These are phyloP conservation scores for Flexamia atlantica DNA, from an alignment of 2,888 invertebrate genomes.

Conservation along the genomic window DNA sequence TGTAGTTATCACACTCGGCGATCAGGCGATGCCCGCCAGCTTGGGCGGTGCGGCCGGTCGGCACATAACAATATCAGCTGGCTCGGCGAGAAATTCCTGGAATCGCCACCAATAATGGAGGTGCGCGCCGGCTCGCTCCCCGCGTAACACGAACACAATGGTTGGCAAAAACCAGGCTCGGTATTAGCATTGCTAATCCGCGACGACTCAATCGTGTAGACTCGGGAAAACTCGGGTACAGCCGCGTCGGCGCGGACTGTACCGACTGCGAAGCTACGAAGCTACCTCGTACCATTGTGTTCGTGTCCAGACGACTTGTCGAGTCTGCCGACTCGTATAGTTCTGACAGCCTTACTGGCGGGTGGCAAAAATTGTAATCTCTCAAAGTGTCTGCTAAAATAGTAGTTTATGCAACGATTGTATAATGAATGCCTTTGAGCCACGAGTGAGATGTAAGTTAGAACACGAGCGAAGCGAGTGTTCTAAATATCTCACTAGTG, in stretches of 20 bases:
- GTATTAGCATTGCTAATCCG: conserved; percentile 49
- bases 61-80: conserved; percentile 45
- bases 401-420: too few relatives aligned
- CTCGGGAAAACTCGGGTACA: conserved; percentile 30
- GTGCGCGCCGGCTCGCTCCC: conserved; percentile 21
- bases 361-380: too few relatives aligned
- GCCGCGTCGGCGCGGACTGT: background rate
- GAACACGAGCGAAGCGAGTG: too few relatives aligned
- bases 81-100: conserved; percentile 45
- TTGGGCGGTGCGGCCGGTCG: conserved; percentile 5
- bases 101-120: conserved; percentile 49
- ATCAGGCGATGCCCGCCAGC: conserved; percentile 34
- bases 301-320: too few relatives aligned
- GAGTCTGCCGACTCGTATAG: too few relatives aligned
- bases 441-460: too few relatives aligned
- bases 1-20: conserved; percentile 26
- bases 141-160: conserved; percentile 51
- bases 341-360: too few relatives aligned
- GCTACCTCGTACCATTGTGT: background rate
- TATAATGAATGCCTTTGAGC: too few relatives aligned
- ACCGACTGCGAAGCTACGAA: background rate
- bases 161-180: conserved; percentile 38
- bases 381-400: too few relatives aligned
- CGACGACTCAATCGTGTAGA: conserved; percentile 48
- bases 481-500: too few relatives aligned